phyloP scores from a whole-genome alignment of 2,888 invertebrate species.

The Acanthopleura granulata region DNA sequence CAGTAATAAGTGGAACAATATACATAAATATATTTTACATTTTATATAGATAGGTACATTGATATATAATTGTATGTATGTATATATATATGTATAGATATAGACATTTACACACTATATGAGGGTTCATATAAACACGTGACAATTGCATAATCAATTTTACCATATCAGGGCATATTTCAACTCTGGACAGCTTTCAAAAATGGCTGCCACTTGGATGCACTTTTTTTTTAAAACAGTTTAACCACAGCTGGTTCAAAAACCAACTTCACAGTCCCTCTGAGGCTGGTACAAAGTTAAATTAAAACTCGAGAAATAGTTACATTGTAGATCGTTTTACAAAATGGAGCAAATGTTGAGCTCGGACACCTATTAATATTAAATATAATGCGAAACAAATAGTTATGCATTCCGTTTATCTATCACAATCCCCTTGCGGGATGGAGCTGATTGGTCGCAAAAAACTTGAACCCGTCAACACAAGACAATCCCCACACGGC shows the following conservation, averaged over 20 bases:
- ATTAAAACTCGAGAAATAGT: background rate
- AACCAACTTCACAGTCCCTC: background rate
- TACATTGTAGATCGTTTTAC: background rate
- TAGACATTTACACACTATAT: too few relatives aligned
- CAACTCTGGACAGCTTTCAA: background rate
- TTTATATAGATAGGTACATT: background rate
- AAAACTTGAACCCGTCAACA: too few relatives aligned
- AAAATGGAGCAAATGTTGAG: slow-evolving; percentile 5
- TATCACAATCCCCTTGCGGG: too few relatives aligned
- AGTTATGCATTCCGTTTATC: background rate
- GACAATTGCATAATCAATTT: slow-evolving; percentile 4
- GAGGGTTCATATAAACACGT: too few relatives aligned
- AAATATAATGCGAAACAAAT: background rate
- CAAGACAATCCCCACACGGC: too few relatives aligned
- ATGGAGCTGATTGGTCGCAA: too few relatives aligned
- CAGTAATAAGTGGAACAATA: background rate
- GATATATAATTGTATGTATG: background rate
- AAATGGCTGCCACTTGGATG: slow-evolving; percentile 9
- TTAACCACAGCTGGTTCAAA: background rate
- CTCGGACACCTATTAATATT: background rate
- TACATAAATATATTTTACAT: slow-evolving; percentile 1
- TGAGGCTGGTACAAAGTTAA: background rate
- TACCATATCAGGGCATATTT: background rate
- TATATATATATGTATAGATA: background rate
- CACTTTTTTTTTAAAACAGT: background rate